Base-by-base conservation (phyloP, 2,797 vertebrate species). In the Poecile montanus region DNA sequence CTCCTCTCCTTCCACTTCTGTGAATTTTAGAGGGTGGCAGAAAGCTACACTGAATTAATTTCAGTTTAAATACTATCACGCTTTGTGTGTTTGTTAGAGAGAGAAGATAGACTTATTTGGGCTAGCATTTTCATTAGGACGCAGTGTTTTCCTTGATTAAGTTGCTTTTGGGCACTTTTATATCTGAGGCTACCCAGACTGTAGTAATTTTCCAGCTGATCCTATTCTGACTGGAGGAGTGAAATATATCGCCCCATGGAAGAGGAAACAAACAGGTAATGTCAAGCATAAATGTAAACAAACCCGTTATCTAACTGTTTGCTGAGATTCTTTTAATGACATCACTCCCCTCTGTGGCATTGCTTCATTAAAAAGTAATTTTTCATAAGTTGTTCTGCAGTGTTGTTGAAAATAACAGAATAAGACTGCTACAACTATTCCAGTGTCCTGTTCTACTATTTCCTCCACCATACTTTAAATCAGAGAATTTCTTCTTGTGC, bases 401-500 rank as follows among this genome's bases (percentile, higher is more conserved):
- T 74, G n/a, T 93, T 95, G 95, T 42, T 92, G 89, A 91, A 95
- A 95, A 93, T 85, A 95, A 66, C 82, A 86, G 74, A 91, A 96
- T 81, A 84, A 87, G 77, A 89, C 54, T 74, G 66, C 88, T 95
- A 58, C 29, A 19, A 76, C 71, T 84, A 81, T 96, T 94, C 54
- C 9, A 17, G 53, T 88, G 76, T 81, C 95, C 94, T 83, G 47
- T 95, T 96, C 95, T 87, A 66, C 96, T 93, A 89, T 97, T 96
- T 91, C 87, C 25, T 68, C 74, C 63, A 45, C 95, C 95, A 95
- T 95, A 93, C 90, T 97, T 97, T 96, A 97, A 98, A 98, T 98
- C 98, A 98, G 97, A 97, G 97, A 97, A 97, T 97, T 98, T 98
- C 96, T 98, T 97, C 97, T 93, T 97, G 92, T 87, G 94, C 95